A percentile compares a stretch with the other conserved stretches of the same genome.
These are phyloP conservation scores for Rana temporaria DNA, from an alignment of 2,113 vertebrate species.

Conservation along the genomic window DNA sequence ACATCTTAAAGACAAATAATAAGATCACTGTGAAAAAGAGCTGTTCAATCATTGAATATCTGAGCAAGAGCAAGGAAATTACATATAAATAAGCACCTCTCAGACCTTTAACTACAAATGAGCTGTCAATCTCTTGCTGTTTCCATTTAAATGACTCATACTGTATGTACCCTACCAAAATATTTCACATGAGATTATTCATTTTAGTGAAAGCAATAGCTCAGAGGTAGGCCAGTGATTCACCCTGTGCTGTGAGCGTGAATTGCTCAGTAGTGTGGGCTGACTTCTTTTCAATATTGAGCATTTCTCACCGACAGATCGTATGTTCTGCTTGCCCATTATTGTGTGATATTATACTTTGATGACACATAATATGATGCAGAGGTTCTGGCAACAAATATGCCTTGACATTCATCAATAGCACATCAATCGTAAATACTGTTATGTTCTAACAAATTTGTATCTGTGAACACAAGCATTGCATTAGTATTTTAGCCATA, in stretches of 20 bases:
- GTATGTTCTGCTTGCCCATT: constrained; percentile 2
- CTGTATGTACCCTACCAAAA: constrained; percentile 25
- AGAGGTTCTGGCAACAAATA: neutral
- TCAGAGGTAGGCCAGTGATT: constrained; percentile 7
- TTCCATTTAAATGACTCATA: constrained; percentile 10
- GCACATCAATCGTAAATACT: neutral
- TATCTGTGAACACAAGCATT: no score
- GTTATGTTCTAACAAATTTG: no score
- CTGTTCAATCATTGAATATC: neutral
- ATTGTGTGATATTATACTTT: constrained; percentile 15
- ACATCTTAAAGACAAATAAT: no score
- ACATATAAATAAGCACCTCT: neutral
- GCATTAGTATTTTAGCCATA: no score
- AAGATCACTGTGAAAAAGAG: no score
- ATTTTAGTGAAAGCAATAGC: constrained; percentile 9
- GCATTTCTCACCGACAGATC: constrained; percentile 1
- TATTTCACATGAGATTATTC: neutral
- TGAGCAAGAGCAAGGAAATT: neutral
- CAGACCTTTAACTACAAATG: neutral
- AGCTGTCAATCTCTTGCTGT: constrained; percentile 4
- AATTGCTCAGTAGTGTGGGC: constrained; percentile 10
- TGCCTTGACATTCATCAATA: neutral
- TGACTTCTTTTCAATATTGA: neutral
- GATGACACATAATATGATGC: neutral
- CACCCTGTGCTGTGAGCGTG: neutral